Evolutionary conservation across 1,140 invertebrate genomes (phyloP).

Genomic region (Bathynomus jamesi): DNA sequence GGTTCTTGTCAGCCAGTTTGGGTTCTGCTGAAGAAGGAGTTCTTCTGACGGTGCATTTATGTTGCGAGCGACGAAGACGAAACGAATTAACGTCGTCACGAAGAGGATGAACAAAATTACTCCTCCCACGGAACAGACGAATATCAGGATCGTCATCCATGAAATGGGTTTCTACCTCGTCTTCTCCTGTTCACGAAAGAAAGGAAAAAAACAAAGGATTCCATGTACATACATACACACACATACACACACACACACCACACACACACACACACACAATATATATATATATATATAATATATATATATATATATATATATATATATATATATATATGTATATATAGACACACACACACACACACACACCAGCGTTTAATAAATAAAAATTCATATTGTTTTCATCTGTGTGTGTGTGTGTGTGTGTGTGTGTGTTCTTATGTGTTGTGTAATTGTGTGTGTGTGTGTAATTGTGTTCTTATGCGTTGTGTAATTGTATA

Average conservation of each 20-base stretch:
- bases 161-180: not conserved
- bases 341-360: not conserved
- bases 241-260: not conserved
- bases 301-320: not conserved
- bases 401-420: too few relatives aligned
- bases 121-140: not conserved
- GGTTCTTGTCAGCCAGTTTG: not conserved
- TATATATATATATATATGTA: not conserved
- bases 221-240: conserved; percentile 11
- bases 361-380: too few relatives aligned
- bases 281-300: conserved; percentile 8
- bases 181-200: not conserved
- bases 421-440: too few relatives aligned
- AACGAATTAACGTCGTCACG: not conserved
- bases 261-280: conserved; percentile 1
- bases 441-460: too few relatives aligned
- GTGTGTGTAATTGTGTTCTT: too few relatives aligned
- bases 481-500: too few relatives aligned
- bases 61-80: conserved; percentile 4
- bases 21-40: not conserved
- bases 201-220: not conserved
- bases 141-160: not conserved
- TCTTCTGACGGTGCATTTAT: conserved; percentile 3
- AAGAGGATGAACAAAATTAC: not conserved
- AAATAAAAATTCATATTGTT: too few relatives aligned